Evolutionary conservation across 2,113 vertebrate species (phyloP).

Genomic region (Nothoprocta pentlandii): DNA sequence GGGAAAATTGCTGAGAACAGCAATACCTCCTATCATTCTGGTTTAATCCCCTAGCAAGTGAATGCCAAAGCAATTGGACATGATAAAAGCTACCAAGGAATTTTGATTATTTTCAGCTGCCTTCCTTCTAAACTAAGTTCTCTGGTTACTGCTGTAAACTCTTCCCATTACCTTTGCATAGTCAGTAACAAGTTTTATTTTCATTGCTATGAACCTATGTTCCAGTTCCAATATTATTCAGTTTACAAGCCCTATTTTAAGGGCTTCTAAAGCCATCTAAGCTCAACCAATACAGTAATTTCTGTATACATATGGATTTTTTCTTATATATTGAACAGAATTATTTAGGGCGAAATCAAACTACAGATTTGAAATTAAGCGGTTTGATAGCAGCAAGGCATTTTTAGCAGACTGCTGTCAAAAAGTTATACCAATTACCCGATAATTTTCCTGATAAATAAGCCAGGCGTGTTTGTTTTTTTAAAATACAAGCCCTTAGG

Average conservation of each 20-base stretch:
- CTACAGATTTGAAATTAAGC: background rate
- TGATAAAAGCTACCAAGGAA: background rate
- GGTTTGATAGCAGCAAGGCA: background rate
- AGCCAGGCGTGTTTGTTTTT: background rate
- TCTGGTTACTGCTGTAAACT: background rate
- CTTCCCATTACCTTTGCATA: background rate
- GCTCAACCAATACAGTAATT: background rate
- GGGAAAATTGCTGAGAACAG: background rate
- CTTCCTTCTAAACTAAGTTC: background rate
- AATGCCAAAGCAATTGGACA: background rate
- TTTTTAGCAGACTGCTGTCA: background rate
- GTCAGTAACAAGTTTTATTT: background rate
- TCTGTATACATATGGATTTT: background rate
- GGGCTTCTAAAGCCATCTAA: background rate
- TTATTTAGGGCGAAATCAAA: background rate
- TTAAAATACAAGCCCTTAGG: background rate
- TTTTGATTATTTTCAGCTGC: background rate
- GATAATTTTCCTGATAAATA: background rate
- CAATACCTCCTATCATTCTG: background rate
- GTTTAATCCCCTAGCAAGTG: background rate
- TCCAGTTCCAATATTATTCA: background rate
- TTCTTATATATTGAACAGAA: background rate
- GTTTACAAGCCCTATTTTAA: background rate
- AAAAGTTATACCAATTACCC: background rate
- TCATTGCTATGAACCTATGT: background rate